phyloP scores from a whole-genome alignment of 2,888 invertebrate genomes.

The Drosophila pseudotalamancana region DNA sequence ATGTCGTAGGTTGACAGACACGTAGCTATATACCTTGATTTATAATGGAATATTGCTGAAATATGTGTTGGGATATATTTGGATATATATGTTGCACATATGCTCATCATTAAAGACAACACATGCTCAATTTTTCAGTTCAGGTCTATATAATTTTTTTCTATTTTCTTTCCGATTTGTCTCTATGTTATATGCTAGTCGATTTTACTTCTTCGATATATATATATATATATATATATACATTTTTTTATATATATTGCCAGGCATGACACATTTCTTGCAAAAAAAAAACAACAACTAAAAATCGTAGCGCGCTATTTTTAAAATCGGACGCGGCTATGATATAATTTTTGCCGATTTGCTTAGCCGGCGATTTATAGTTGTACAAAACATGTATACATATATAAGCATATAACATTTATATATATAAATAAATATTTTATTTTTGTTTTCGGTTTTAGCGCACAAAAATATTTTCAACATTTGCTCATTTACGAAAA shows the following conservation, averaged over 20 bases:
- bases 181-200: slow-evolving; percentile 16
- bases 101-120: slow-evolving; percentile 41
- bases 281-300: slow-evolving; percentile 33
- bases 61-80: not conserved
- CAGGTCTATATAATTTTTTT: slow-evolving; percentile 10
- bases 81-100: too few relatives aligned
- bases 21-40: slow-evolving; percentile 31
- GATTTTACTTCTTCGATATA: slow-evolving; percentile 38
- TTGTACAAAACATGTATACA: slow-evolving; percentile 10
- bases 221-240: slow-evolving; percentile 24
- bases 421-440: slow-evolving; percentile 38
- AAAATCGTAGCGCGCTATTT: slow-evolving; percentile 65
- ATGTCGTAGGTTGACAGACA: slow-evolving; percentile 22
- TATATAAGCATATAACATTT: slow-evolving; percentile 3
- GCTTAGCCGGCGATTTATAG: slow-evolving; percentile 65
- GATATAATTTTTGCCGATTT: slow-evolving; percentile 76
- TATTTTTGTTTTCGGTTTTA: slow-evolving; percentile 65
- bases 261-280: slow-evolving; percentile 71
- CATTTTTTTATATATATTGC: slow-evolving; percentile 23
- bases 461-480: slow-evolving; percentile 51
- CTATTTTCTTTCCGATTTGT: slow-evolving; percentile 8
- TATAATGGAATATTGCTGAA: slow-evolving; percentile 24
- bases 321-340: slow-evolving; percentile 69
- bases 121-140: slow-evolving; percentile 32
- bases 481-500: slow-evolving; percentile 58